These are phyloP conservation scores for Heliconius sara DNA, from an alignment of 2,888 invertebrate species.

Conservation along the genomic window DNA sequence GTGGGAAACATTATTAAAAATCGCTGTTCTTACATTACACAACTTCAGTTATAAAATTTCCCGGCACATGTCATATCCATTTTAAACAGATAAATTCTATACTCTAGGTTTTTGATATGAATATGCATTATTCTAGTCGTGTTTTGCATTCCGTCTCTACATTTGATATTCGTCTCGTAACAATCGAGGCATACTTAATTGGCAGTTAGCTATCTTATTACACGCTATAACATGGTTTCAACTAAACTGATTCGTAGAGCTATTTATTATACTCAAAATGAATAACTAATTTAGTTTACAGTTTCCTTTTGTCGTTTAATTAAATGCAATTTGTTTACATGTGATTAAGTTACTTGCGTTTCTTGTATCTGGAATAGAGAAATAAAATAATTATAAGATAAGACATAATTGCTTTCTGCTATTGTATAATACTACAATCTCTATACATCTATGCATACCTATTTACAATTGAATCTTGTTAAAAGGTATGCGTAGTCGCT, in stretches of 20 bases:
- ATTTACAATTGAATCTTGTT: background rate
- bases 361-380: constrained; percentile 48
- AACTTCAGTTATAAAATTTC: background rate
- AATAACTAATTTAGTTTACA: constrained; percentile 30
- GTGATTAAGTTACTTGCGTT: constrained; percentile 26
- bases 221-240: constrained; percentile 27
- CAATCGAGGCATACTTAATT: constrained; percentile 35
- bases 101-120: background rate
- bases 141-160: constrained; percentile 22
- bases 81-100: background rate
- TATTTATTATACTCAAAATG: background rate
- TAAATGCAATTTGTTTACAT: background rate
- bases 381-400: background rate
- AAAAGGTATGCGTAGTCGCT: background rate
- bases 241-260: constrained; percentile 32
- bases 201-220: constrained; percentile 33
- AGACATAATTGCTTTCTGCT: background rate
- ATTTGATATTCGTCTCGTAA: constrained; percentile 4
- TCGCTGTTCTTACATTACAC: background rate
- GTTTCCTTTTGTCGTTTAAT: background rate
- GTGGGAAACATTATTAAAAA: background rate
- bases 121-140: background rate
- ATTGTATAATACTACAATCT: background rate
- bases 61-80: background rate
- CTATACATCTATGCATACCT: too few species aligned